Percentiles rank a stretch among this genome's conserved stretches.
These are phyloP conservation scores for Nothobranchius furzeri DNA, from an alignment of 2,113 vertebrate species.

Conservation along the genomic window DNA sequence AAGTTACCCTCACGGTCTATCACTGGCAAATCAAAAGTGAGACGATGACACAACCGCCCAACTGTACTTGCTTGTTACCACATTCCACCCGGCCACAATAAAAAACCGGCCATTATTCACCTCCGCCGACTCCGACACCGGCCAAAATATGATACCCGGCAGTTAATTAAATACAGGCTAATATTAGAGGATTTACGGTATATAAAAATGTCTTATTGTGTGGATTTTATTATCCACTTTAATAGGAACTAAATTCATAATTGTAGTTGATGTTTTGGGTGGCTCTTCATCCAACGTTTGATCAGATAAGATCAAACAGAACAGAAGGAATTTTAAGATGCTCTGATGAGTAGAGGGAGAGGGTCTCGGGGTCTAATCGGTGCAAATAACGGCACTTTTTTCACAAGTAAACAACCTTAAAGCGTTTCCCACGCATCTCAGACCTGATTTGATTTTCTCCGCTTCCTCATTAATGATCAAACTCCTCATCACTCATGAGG, in stretches of 20 bases:
- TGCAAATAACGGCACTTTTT: slow-evolving; percentile 20
- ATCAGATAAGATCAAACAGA: not conserved
- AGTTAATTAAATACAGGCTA: no score
- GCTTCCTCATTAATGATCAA: slow-evolving; percentile 24
- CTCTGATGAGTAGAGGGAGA: not conserved
- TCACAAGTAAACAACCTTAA: not conserved
- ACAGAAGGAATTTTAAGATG: no score
- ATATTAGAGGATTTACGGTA: no score
- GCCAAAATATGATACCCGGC: no score
- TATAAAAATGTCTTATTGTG: not conserved
- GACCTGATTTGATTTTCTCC: slow-evolving; percentile 17
- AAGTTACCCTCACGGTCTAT: no score
- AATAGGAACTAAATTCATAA: not conserved
- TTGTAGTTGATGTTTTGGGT: not conserved
- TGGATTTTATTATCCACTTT: not conserved
- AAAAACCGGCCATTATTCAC: no score
- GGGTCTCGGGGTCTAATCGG: not conserved
- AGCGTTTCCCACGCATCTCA: slow-evolving; percentile 8
- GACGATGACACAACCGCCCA: no score
- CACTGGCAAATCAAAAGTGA: no score
- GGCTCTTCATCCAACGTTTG: not conserved
- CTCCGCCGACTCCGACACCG: no score
- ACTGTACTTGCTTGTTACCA: no score
- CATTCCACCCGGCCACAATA: no score
- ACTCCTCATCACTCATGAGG: slow-evolving; percentile 64